Evolutionary conservation across 2,797 vertebrate genomes (phyloP).

Genomic region (Lithobates sylvaticus): DNA sequence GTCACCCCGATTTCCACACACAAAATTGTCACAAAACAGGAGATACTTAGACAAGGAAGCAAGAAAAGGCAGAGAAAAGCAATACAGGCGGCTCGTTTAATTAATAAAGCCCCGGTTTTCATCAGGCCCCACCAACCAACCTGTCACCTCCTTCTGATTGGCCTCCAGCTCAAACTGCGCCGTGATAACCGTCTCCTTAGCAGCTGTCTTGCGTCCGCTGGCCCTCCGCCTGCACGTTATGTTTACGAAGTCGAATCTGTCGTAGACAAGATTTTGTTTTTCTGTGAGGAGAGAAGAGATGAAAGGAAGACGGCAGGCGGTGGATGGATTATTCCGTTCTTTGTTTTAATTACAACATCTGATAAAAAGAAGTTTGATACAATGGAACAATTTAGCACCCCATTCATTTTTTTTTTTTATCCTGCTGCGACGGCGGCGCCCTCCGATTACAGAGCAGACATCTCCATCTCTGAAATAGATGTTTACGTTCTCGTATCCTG

Average conservation of each 20-base stretch:
- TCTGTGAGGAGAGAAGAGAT: slow-evolving; percentile 75
- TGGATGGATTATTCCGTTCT: not conserved
- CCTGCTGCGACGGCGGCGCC: not conserved
- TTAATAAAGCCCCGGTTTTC: too few species aligned
- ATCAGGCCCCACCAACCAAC: slow-evolving; percentile 84
- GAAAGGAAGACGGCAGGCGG: slow-evolving; percentile 16
- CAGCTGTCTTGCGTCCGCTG: slow-evolving; percentile 78
- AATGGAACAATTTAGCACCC: not conserved
- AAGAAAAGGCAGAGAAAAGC: slow-evolving; percentile 58
- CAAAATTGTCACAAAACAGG: slow-evolving; percentile 84
- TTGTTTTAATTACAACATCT: not conserved
- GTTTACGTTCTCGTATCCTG: not conserved
- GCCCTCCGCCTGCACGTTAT: slow-evolving; percentile 88
- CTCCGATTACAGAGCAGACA: not conserved
- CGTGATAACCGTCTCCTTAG: slow-evolving; percentile 86
- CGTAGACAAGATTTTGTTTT: slow-evolving; percentile 86
- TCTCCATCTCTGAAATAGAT: not conserved
- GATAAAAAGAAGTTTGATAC: not conserved
- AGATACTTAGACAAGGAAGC: slow-evolving; percentile 86
- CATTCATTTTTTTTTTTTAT: not conserved
- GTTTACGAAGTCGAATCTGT: slow-evolving; percentile 93
- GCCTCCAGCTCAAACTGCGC: slow-evolving; percentile 94
- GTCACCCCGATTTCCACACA: not conserved
- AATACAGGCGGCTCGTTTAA: slow-evolving; percentile 51
- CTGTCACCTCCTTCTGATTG: slow-evolving; percentile 98